These are phyloP conservation scores for Apteryx owenii DNA, from an alignment of 2,113 vertebrate genomes.

Conservation along the genomic window DNA sequence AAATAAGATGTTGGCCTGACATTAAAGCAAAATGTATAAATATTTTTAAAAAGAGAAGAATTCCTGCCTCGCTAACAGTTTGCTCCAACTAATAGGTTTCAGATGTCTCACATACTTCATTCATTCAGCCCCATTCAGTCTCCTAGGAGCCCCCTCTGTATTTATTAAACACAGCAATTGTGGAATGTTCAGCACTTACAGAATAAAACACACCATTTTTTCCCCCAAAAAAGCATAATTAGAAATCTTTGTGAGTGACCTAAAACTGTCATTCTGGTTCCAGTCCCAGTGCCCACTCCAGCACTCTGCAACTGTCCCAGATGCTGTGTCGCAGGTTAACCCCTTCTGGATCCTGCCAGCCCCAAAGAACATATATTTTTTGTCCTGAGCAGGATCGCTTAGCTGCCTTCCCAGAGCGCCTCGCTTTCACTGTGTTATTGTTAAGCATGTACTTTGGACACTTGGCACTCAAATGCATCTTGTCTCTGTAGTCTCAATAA, in stretches of 20 bases:
- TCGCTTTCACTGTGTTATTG: not conserved
- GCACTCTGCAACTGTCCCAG: not conserved
- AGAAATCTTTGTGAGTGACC: conserved; percentile 47
- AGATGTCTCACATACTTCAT: conserved; percentile 86
- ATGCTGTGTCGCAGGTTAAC: not conserved
- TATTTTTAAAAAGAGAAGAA: conserved; percentile 72
- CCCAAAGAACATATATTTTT: not conserved
- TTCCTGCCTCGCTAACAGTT: conserved; percentile 80
- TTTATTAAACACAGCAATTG: conserved; percentile 77
- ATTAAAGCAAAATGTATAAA: conserved; percentile 69
- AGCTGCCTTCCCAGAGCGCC: not conserved
- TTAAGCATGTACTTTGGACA: not conserved
- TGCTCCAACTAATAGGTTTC: conserved; percentile 84
- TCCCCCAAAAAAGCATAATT: not conserved
- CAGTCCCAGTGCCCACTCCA: conserved; percentile 4
- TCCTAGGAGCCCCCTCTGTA: conserved; percentile 83
- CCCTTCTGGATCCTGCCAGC: not conserved
- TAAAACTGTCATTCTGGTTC: conserved; percentile 2
- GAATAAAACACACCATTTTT: conserved; percentile 45
- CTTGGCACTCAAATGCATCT: not conserved
- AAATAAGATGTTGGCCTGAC: conserved; percentile 65
- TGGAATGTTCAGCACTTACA: conserved; percentile 67
- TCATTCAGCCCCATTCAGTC: conserved; percentile 83
- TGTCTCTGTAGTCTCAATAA: conserved; percentile 5
- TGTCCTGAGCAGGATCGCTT: not conserved